These are phyloP conservation scores for Podocnemis expansa DNA, from an alignment of 2,113 vertebrate genomes.

Conservation along the genomic window DNA sequence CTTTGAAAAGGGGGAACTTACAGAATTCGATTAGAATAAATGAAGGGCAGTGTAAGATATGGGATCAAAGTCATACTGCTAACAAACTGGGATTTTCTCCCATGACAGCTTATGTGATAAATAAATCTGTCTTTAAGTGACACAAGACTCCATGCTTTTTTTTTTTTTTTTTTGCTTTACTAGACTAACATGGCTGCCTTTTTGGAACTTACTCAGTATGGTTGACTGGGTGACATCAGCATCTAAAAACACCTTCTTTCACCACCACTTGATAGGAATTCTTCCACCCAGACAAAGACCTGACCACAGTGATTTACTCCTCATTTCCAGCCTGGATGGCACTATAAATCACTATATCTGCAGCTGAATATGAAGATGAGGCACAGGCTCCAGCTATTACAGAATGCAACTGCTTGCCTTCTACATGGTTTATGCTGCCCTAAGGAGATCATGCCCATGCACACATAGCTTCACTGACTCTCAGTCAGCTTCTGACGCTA, in stretches of 20 bases:
- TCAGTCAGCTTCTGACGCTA: not conserved
- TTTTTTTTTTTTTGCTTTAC: too few species aligned
- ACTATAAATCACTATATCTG: not conserved
- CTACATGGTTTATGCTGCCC: not conserved
- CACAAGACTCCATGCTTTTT: too few species aligned
- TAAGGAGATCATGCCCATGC: not conserved
- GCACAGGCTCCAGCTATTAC: not conserved
- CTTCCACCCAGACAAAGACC: not conserved
- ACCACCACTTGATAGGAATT: not conserved
- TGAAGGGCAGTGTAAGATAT: too few species aligned
- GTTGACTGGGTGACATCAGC: not conserved
- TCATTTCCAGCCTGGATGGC: not conserved
- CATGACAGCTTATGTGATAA: too few species aligned
- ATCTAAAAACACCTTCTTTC: not conserved
- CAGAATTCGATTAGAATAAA: too few species aligned
- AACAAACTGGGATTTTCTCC: too few species aligned
- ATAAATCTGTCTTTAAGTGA: too few species aligned
- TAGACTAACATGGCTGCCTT: too few species aligned
- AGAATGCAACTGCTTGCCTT: not conserved
- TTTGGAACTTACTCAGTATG: too few species aligned
- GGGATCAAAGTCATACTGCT: too few species aligned
- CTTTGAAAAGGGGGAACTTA: too few species aligned
- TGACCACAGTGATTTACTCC: not conserved
- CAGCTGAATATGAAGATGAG: not conserved
- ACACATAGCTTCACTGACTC: not conserved